Base-by-base conservation (phyloP, 1,140 invertebrate species). In the Mycetomoellerius zeteki region DNA sequence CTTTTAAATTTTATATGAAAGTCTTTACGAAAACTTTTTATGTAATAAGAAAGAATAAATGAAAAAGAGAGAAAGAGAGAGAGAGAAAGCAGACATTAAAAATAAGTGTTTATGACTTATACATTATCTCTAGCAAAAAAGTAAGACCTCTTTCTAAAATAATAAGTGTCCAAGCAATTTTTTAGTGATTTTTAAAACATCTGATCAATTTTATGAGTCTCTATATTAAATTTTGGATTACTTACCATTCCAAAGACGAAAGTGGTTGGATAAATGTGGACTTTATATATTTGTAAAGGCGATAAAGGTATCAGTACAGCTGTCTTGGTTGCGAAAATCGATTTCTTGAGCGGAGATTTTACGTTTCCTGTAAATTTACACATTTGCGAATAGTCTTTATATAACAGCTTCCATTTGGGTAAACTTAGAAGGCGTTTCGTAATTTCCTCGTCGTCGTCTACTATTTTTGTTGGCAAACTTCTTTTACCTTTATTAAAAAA, bases 231-330 rank as follows among this genome's bases (percentile, higher is more conserved):
- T 56, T 60, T 50, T 37, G 27, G 7, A 30, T 12, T 64, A 73
- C 73, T 82, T 88, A 95, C 94, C 85, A 89, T 90, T 52, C 91
- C 93, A 72, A 94, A 92, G 50, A 89, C 62, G 10, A 94, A 90
- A 2, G 75, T 78, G 5, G 60, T 78, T 5, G 94, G 94, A 43
- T 80, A 88, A 71, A 95, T 88, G n/a, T 90, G 86, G 24, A 94
- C 71, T 50, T 92, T 93, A 67, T 91, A 93, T 52, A 94, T 87
- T 85, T 94, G 92, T 12, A 91, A 86, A 8, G 94, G 94, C 2
- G 94, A 89, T 12, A 94, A 81, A 6, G 93, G 92, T 56, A 92
- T 88, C 37, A 94, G 47, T 7, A 88, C 69, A 65, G 87, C 56
- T 16, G 73, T 27, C 8, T 82, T 81, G 0, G 24, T 73, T 24